These are phyloP conservation scores for Drosophila tsacasi DNA, from an alignment of 1,140 invertebrate genomes.

Conservation along the genomic window DNA sequence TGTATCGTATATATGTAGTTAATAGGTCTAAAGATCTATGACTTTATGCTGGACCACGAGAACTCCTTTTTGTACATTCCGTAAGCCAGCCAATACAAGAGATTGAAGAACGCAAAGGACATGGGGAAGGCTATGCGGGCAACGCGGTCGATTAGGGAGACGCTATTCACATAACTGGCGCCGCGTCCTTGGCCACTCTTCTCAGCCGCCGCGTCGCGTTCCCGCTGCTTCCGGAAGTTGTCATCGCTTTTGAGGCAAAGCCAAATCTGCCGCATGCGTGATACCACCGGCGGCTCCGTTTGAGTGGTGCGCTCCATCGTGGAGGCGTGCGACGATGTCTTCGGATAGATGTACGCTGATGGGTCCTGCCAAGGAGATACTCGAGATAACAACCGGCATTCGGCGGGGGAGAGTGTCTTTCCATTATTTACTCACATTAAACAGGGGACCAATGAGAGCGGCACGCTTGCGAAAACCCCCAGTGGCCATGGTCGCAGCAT, in stretches of 20 bases:
- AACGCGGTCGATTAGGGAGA: slow-evolving; percentile 94
- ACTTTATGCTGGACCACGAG: slow-evolving; percentile 74
- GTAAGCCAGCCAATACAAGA: slow-evolving; percentile 92
- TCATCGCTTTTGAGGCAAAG: slow-evolving; percentile 93
- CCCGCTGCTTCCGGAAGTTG: slow-evolving; percentile 90
- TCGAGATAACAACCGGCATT: not conserved
- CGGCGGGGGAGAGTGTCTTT: not conserved
- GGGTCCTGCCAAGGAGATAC: slow-evolving; percentile 82
- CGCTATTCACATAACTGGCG: slow-evolving; percentile 92
- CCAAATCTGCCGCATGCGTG: slow-evolving; percentile 91
- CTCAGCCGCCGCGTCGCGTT: slow-evolving; percentile 89
- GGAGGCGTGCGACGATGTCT: slow-evolving; percentile 68
- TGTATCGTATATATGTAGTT: not conserved
- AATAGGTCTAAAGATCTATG: slow-evolving; percentile 7
- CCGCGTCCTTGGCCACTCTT: slow-evolving; percentile 63
- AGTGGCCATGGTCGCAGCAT: slow-evolving; percentile 25
- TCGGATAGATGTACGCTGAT: slow-evolving; percentile 71
- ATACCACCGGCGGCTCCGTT: slow-evolving; percentile 89
- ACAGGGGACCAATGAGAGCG: slow-evolving; percentile 88
- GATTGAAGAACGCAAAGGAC: slow-evolving; percentile 93
- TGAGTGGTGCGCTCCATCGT: slow-evolving; percentile 93
- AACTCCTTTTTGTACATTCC: slow-evolving; percentile 84
- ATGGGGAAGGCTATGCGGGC: slow-evolving; percentile 94
- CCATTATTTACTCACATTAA: slow-evolving; percentile 85
- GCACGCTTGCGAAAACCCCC: slow-evolving; percentile 83